These are phyloP conservation scores for Zingel zingel DNA, from an alignment of 2,113 vertebrate species.

Conservation along the genomic window DNA sequence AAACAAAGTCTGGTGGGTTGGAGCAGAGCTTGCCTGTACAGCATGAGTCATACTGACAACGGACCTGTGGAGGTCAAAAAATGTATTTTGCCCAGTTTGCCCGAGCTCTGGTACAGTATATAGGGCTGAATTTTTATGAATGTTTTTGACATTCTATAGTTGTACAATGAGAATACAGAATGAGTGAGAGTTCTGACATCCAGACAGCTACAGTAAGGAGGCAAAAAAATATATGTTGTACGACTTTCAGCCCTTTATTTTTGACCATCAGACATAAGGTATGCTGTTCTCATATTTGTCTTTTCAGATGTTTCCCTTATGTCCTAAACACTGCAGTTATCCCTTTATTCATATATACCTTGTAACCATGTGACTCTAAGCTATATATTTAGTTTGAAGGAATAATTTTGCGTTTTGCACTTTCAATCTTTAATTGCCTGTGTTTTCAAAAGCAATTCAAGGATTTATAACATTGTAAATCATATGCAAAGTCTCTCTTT, in stretches of 20 bases:
- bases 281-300: background rate
- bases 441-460: slow-evolving; percentile 4
- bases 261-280: slow-evolving; percentile 3
- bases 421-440: background rate
- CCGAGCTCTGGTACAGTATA: slow-evolving; percentile 24
- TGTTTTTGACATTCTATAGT: slow-evolving; percentile 45
- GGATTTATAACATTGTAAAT: slow-evolving; percentile 26
- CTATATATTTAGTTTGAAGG: background rate
- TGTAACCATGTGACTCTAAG: background rate
- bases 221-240: background rate
- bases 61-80: slow-evolving; percentile 43
- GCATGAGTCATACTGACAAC: slow-evolving; percentile 48
- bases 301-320: background rate
- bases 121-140: slow-evolving; percentile 39
- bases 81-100: slow-evolving; percentile 16
- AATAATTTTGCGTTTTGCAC: background rate
- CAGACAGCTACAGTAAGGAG: slow-evolving; percentile 22
- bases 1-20: slow-evolving; percentile 38
- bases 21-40: slow-evolving; percentile 36
- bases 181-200: slow-evolving; percentile 38
- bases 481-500: slow-evolving; percentile 8
- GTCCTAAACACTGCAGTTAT: background rate
- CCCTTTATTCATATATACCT: background rate
- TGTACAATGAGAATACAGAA: slow-evolving; percentile 44
- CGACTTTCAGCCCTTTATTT: background rate